A percentile compares a stretch with the other conserved stretches of the same genome.
phyloP scores from a whole-genome alignment of 2,888 invertebrate species.

The Macrosiphum euphorbiae region DNA sequence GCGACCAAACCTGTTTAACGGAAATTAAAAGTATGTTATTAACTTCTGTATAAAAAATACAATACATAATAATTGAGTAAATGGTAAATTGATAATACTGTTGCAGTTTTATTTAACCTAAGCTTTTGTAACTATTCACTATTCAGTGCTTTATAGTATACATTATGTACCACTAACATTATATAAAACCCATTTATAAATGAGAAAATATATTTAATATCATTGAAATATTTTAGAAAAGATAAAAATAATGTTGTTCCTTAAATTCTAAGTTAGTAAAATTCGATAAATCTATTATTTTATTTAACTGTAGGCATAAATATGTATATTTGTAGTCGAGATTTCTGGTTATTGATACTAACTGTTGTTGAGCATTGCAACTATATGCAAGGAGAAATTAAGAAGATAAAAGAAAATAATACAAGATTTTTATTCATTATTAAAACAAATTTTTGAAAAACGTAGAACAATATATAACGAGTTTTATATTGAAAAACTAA shows the following conservation, averaged over 20 bases:
- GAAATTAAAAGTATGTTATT: constrained; percentile 68
- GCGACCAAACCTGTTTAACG: constrained; percentile 74
- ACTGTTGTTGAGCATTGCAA: background rate
- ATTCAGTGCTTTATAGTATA: background rate
- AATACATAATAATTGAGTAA: background rate
- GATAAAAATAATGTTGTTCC: background rate
- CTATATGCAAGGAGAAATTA: background rate
- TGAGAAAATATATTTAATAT: background rate
- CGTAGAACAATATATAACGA: background rate
- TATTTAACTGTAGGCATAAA: background rate
- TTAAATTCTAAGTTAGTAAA: background rate
- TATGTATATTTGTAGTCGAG: background rate
- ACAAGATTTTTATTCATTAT: background rate
- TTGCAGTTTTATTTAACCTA: background rate
- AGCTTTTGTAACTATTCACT: background rate
- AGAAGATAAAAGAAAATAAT: background rate
- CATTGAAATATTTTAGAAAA: background rate
- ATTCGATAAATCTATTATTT: background rate
- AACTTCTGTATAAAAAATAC: background rate
- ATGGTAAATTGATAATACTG: background rate
- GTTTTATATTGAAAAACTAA: constrained; percentile 7
- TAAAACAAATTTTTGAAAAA: background rate
- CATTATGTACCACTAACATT: background rate
- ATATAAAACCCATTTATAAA: background rate
- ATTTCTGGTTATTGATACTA: background rate